A percentile compares a stretch with the other conserved stretches of the same genome.
Evolutionary conservation across 2,797 vertebrate genomes (phyloP).

Genomic region (Gorsachius magnificus): DNA sequence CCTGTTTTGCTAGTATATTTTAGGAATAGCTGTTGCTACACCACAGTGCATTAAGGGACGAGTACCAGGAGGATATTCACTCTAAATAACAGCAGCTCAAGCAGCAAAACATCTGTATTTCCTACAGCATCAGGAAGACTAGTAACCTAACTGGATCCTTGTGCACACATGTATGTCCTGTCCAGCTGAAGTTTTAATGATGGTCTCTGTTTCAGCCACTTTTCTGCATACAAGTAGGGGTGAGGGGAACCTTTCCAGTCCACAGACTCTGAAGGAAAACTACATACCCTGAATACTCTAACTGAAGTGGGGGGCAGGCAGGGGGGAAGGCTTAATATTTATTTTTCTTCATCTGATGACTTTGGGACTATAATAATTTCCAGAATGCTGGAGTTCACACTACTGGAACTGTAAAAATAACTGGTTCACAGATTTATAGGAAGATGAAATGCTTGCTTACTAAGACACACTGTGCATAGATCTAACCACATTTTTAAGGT

Average conservation of each 20-base stretch:
- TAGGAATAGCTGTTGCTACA: not conserved
- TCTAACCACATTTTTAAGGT: not conserved
- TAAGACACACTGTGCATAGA: not conserved
- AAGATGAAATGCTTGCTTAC: not conserved
- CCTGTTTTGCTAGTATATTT: not conserved
- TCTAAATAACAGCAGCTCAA: not conserved
- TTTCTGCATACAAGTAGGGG: not conserved
- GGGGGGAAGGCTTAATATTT: not conserved
- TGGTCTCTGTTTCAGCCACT: not conserved
- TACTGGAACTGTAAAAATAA: not conserved
- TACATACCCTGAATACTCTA: not conserved
- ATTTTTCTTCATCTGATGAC: not conserved
- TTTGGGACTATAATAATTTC: not conserved
- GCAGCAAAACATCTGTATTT: not conserved
- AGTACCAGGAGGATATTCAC: not conserved
- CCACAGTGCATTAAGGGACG: not conserved
- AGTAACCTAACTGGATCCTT: not conserved
- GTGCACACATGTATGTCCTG: not conserved
- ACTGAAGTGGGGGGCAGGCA: not conserved
- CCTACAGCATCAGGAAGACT: not conserved
- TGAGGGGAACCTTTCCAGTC: not conserved
- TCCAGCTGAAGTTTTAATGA: not conserved
- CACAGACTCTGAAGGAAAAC: not conserved
- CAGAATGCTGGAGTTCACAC: not conserved
- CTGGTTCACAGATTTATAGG: not conserved